Evolutionary conservation across 2,888 invertebrate genomes (phyloP).

Genomic region (Agonopterix arenella): DNA sequence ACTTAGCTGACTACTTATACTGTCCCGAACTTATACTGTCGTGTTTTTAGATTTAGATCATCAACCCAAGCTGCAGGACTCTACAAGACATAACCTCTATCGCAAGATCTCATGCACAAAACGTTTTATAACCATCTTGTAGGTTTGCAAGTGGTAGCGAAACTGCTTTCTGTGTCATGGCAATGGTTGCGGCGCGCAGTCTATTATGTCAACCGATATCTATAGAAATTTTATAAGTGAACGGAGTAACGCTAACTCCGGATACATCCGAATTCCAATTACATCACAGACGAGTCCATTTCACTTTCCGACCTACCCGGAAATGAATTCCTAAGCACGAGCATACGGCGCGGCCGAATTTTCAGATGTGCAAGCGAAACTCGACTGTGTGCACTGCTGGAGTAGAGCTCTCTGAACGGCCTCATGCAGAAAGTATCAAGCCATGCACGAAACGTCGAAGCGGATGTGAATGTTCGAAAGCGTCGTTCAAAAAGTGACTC

Average conservation of each 20-base stretch:
- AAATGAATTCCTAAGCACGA: constrained; percentile 76
- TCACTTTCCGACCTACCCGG: constrained; percentile 77
- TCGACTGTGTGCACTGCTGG: constrained; percentile 32
- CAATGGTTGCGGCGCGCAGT: constrained; percentile 43
- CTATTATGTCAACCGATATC: constrained; percentile 69
- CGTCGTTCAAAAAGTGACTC: constrained; percentile 58
- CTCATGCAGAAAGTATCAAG: constrained; percentile 45
- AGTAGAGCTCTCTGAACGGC: constrained; percentile 35
- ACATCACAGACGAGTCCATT: constrained; percentile 76
- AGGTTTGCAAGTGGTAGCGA: too few relatives aligned
- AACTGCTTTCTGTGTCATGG: constrained; percentile 32
- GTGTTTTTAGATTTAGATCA: too few relatives aligned
- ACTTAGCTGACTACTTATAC: too few relatives aligned
- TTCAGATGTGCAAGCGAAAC: constrained; percentile 33
- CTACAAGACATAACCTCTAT: too few relatives aligned
- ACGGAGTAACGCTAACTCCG: constrained; percentile 71
- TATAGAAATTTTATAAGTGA: constrained; percentile 70
- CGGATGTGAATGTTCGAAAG: constrained; percentile 67
- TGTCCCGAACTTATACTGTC: too few relatives aligned
- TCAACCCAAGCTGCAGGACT: too few relatives aligned
- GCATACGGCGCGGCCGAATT: constrained; percentile 69
- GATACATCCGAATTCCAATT: constrained; percentile 77
- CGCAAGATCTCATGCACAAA: too few relatives aligned
- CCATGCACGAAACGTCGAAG: constrained; percentile 63
- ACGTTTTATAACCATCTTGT: too few relatives aligned